Percentiles rank a stretch among this genome's conserved stretches.
These are phyloP conservation scores for Brachycybe producta DNA, from an alignment of 2,888 invertebrate genomes.

Conservation along the genomic window DNA sequence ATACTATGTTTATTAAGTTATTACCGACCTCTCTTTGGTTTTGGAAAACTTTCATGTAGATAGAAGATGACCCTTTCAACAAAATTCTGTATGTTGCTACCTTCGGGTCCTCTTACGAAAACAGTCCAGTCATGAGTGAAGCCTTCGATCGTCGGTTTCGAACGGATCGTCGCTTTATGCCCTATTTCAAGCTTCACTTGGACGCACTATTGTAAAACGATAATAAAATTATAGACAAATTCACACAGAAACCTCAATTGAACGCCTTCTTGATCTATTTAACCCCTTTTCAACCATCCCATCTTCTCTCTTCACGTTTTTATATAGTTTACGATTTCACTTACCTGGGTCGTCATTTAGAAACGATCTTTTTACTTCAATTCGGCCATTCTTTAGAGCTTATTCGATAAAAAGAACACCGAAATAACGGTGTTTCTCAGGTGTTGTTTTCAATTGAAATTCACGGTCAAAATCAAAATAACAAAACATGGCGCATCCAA, in stretches of 20 bases:
- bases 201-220: conserved; percentile 35
- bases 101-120: conserved; percentile 77
- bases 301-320: no score
- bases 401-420: no score
- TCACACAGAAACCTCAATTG: no score
- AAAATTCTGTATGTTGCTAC: conserved; percentile 74
- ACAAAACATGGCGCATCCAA: conserved; percentile 15
- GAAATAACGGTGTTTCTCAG: no score
- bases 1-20: neutral
- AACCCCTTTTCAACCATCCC: no score
- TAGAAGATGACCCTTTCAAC: conserved; percentile 80
- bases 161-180: conserved; percentile 69
- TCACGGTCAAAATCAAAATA: conserved; percentile 15
- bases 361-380: no score
- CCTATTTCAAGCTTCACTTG: conserved; percentile 83
- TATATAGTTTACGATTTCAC: no score
- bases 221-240: neutral
- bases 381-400: no score
- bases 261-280: no score
- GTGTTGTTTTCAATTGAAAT: no score
- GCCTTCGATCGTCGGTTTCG: conserved; percentile 70
- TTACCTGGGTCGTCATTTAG: no score
- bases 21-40: conserved; percentile 69
- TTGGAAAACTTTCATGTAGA: conserved; percentile 82
- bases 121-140: conserved; percentile 97